phyloP scores from a whole-genome alignment of 2,113 vertebrate genomes.

The Chrysochloris asiatica region DNA sequence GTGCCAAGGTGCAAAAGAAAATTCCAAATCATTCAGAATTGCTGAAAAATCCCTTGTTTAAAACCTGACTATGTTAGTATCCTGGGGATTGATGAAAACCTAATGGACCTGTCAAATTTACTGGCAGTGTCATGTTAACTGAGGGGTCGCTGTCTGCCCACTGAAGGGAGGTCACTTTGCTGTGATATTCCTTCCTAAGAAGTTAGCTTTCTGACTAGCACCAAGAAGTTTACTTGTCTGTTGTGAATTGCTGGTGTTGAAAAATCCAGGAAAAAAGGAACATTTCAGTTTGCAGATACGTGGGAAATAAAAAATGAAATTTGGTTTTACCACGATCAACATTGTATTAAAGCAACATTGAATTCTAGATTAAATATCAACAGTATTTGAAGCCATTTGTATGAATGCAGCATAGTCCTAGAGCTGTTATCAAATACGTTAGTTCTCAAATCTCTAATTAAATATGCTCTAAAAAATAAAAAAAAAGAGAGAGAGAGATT shows the following conservation, averaged over 20 bases:
- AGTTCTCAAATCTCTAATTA: too few relatives aligned
- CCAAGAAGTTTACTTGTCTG: background rate
- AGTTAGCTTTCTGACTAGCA: background rate
- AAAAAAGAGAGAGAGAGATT: background rate
- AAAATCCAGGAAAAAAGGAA: conserved; percentile 26
- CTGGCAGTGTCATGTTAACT: background rate
- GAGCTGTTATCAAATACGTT: too few relatives aligned
- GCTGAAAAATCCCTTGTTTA: background rate
- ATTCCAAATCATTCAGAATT: background rate
- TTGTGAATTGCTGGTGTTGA: conserved; percentile 58
- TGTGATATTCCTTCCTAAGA: too few relatives aligned
- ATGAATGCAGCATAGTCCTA: too few relatives aligned
- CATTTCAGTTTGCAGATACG: too few relatives aligned
- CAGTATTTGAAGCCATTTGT: too few relatives aligned
- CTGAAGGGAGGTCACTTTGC: background rate
- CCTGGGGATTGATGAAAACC: background rate
- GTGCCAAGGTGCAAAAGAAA: background rate
- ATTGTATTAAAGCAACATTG: too few relatives aligned
- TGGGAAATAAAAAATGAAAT: too few relatives aligned
- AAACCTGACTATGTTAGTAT: background rate
- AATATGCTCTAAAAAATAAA: too few relatives aligned
- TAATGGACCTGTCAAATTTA: background rate
- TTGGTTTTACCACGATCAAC: too few relatives aligned
- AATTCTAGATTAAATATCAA: too few relatives aligned
- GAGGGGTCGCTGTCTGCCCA: background rate